phyloP scores from a whole-genome alignment of 2,113 vertebrate species.

The Menidia beryllina region DNA sequence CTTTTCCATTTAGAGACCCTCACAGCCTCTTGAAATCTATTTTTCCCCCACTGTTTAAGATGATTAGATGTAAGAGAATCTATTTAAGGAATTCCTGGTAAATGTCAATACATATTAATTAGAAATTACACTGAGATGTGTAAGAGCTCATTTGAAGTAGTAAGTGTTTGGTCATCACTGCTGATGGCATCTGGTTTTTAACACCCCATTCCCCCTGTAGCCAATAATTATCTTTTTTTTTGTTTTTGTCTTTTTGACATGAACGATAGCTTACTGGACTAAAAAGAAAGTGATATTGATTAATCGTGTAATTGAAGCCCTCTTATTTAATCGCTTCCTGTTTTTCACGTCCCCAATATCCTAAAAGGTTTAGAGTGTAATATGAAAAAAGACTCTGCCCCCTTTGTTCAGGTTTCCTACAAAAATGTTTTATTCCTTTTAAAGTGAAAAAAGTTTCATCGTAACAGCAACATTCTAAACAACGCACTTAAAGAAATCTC shows the following conservation, averaged over 20 bases:
- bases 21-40: neutral
- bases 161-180: slow-evolving; percentile 30
- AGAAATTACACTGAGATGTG: slow-evolving; percentile 21
- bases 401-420: neutral
- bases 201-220: slow-evolving; percentile 21
- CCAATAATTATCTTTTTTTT: slow-evolving; percentile 40
- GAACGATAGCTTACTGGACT: slow-evolving; percentile 34
- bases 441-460: too few species aligned
- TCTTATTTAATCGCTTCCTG: slow-evolving; percentile 34
- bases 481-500: neutral
- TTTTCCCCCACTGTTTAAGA: slow-evolving; percentile 15
- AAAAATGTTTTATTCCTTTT: too few species aligned
- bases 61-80: slow-evolving; percentile 15
- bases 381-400: slow-evolving; percentile 7
- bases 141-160: slow-evolving; percentile 32
- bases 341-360: slow-evolving; percentile 41
- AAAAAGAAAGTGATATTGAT: slow-evolving; percentile 51
- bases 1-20: slow-evolving; percentile 1
- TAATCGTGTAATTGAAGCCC: slow-evolving; percentile 37
- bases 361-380: slow-evolving; percentile 1
- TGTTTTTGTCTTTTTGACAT: slow-evolving; percentile 20
- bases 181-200: slow-evolving; percentile 24
- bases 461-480: neutral
- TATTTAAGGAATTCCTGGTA: slow-evolving; percentile 17
- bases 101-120: slow-evolving; percentile 48